These are phyloP conservation scores for Drosophila micromelanica DNA, from an alignment of 1,140 invertebrate species.

Conservation along the genomic window DNA sequence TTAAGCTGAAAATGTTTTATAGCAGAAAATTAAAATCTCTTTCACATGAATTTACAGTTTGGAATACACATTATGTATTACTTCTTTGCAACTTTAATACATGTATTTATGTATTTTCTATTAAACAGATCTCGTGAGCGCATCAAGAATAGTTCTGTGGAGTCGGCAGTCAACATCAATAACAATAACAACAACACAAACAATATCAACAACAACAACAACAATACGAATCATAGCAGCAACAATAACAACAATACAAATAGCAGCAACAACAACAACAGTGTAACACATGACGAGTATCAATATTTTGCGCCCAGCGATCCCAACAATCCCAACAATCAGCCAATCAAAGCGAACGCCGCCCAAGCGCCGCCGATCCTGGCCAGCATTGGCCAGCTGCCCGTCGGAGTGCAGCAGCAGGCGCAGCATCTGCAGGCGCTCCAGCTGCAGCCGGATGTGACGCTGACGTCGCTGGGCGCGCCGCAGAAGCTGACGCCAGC, in stretches of 20 bases:
- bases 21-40: no score
- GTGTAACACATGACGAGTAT: slow-evolving; percentile 68
- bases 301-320: slow-evolving; percentile 82
- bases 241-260: slow-evolving; percentile 38
- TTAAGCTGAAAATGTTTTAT: background rate
- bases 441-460: slow-evolving; percentile 66
- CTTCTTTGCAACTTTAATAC: no score
- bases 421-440: slow-evolving; percentile 64
- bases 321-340: slow-evolving; percentile 81
- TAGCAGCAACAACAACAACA: slow-evolving; percentile 61
- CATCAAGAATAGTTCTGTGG: slow-evolving; percentile 46
- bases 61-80: no score
- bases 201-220: slow-evolving; percentile 16
- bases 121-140: slow-evolving; percentile 73
- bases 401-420: slow-evolving; percentile 50
- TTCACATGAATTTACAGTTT: no score
- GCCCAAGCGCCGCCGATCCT: background rate
- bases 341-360: slow-evolving; percentile 28
- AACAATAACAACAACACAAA: slow-evolving; percentile 24
- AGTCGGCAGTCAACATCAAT: slow-evolving; percentile 1
- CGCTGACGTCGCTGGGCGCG: slow-evolving; percentile 47
- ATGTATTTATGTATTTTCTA: background rate
- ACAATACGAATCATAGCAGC: slow-evolving; percentile 18
- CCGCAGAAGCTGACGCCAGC: slow-evolving; percentile 26
- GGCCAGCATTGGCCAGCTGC: slow-evolving; percentile 53